Conservation (phyloP, 2,888 invertebrate species). For the Sarcophaga carnaria region DNA sequence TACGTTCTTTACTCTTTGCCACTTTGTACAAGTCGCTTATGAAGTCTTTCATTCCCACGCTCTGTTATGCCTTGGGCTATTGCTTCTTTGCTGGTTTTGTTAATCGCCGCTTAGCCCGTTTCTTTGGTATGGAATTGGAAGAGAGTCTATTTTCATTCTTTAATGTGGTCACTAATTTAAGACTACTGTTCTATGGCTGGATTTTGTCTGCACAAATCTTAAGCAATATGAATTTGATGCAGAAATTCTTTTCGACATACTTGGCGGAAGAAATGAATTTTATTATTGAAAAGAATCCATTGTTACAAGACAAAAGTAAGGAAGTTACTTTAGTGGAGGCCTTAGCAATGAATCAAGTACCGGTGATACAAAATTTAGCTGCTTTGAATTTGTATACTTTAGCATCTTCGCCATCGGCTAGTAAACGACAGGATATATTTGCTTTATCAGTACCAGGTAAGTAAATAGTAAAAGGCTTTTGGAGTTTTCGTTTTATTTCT, state of each 20-base stretch:
- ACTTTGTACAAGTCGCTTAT: constrained; percentile 84
- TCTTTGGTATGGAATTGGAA: constrained; percentile 82
- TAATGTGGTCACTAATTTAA: constrained; percentile 76
- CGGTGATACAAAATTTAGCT: constrained; percentile 89
- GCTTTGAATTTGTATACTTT: constrained; percentile 88
- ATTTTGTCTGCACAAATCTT: constrained; percentile 87
- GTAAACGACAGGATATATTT: constrained; percentile 86
- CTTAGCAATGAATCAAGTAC: constrained; percentile 83
- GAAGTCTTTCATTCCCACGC: constrained; percentile 85
- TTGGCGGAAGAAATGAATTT: constrained; percentile 88
- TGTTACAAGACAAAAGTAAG: constrained; percentile 76
- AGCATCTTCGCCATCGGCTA: constrained; percentile 83
- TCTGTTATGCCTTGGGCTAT: constrained; percentile 85
- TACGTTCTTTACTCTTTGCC: constrained; percentile 84
- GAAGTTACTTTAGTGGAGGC: constrained; percentile 85
- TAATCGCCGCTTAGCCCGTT: constrained; percentile 82
- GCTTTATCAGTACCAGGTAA: constrained; percentile 88
- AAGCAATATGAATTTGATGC: constrained; percentile 87
- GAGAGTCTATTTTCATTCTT: constrained; percentile 77
- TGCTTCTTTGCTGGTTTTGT: constrained; percentile 84
- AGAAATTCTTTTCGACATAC: constrained; percentile 87
- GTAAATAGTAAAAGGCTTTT: not conserved
- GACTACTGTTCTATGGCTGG: constrained; percentile 86
- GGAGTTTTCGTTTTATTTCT: not conserved
- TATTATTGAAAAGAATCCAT: constrained; percentile 82